Percentiles rank a stretch among this genome's conserved stretches.
Evolutionary conservation across 2,888 invertebrate species (phyloP).

Genomic region (Augiades crinisus): DNA sequence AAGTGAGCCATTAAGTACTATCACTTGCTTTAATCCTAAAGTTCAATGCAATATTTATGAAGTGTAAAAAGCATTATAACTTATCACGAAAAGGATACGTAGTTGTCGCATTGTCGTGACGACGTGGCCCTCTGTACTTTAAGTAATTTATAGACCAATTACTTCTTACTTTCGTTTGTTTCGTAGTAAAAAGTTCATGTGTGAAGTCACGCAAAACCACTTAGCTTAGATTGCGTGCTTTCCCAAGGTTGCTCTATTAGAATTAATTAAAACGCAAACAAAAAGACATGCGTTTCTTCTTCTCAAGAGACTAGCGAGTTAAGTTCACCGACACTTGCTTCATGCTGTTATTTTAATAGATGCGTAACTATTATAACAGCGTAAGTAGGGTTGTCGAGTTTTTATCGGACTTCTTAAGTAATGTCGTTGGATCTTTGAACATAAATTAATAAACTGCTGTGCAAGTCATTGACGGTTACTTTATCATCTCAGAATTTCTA

Average conservation of each 20-base stretch:
- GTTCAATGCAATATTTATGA: no score
- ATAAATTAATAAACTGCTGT: no score
- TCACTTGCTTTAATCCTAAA: no score
- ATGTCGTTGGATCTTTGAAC: no score
- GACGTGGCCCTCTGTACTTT: background rate
- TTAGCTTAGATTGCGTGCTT: slow-evolving; percentile 12
- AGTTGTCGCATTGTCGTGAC: slow-evolving; percentile 2
- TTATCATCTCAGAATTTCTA: no score
- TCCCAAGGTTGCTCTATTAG: slow-evolving; percentile 17
- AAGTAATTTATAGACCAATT: slow-evolving; percentile 3
- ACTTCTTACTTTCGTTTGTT: slow-evolving; percentile 14
- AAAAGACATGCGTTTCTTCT: slow-evolving; percentile 10
- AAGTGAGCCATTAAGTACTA: no score
- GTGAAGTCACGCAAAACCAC: slow-evolving; percentile 21
- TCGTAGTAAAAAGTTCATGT: slow-evolving; percentile 2
- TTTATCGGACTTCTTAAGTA: no score
- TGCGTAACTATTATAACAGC: background rate
- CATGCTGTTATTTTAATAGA: background rate
- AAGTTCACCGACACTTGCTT: slow-evolving; percentile 12
- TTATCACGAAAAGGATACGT: no score
- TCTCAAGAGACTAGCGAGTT: background rate
- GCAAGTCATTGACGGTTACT: no score
- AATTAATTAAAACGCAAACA: slow-evolving; percentile 11
- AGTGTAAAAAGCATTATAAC: no score
- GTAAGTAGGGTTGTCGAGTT: background rate